Base-by-base conservation (phyloP, 1,140 invertebrate species). In the Neodiprion fabricii region DNA sequence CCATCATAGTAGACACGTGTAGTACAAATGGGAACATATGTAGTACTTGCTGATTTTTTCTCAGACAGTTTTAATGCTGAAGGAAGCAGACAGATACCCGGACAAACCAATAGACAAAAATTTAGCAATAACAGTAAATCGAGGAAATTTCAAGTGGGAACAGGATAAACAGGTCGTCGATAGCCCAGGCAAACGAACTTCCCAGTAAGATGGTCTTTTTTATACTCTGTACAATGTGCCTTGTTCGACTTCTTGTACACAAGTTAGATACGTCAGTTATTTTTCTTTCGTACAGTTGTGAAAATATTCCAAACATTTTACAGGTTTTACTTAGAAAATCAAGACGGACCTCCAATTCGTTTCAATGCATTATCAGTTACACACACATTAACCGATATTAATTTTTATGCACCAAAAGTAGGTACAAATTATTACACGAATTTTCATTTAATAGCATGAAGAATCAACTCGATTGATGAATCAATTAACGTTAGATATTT, bases 61-160 rank as follows among this genome's bases (percentile, higher is more conserved):
- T 49, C 53, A 83, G 79, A 67, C 53, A 14, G 75, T 83, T 14
- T 71, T 83, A 48, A 78, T 77, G 17, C 67, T 80, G 67, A 78
- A 78, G 70, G 78, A 80, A 9, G 67, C 78, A 5, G 76, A 81
- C 67, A 76, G 77, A 11, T 80, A 75, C 72, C 74, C 74, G 5
- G 80, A 81, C 40, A 81, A 81, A 50, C 81, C 81, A 14, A 81
- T 79, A 17, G 79, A 81, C 67, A 77, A 74, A 53, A 80, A 79
- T 72, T 75, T 79, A 10, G 79, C 79, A 10, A 74, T 83, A 0
- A 77, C 76, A 11, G 79, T 83, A 50, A 78, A 79, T 70, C 73
- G 74, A 68, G 81, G 79, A 48, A 68, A 77, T 47, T 83, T 83
- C 49, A 77, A 77, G 0, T 83, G 80, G 80, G 70, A 73, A 48